Evolutionary conservation across 2,797 vertebrate genomes (phyloP), one percentile per base, ranked within the genome.

Genomic region (Centropyge bicolor): DNA sequence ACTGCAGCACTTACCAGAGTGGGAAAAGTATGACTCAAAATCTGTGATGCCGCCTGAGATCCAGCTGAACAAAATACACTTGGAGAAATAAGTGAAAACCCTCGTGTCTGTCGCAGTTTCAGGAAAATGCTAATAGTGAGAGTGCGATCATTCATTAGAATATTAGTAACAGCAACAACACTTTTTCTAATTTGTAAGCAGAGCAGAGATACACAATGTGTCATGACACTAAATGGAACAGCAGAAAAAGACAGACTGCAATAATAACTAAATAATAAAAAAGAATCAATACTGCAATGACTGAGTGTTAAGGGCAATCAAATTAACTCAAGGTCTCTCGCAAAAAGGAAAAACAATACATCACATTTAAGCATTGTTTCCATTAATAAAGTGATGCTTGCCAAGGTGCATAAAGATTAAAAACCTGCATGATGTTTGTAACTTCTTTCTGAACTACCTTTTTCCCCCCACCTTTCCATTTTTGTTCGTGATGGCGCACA

Each of bases 11-110:
- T 56, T 54, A 69, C 20, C 45, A 61, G 16, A 36, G 51, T 43
- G 73, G 16, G 64, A 36, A 43, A 55, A 52, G 65, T 66, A 45
- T 19, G 51, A 46, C 22, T 45, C 10, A 10, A 45, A 66, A 43
- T 51, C 16, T 76, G 48, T 7, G n/a, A 68, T 65, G 65, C 80
- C 48, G 43, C 54, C 38, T 5, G 35, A 57, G 24, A 55, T 71
- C 55, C 60, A 60, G 27, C 41, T 24, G 36, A 41, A 51, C 43
- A n/a, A 13, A n/a, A 70, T 17, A 63, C 43, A 51, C 49, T 43
- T 0, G 3, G 11, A 27, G 22, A 24, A 10, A 38, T n/a, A 56
- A 38, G 31, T 12, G 24, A 3, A 35, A 65, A 52, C 5, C 1
- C 48, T 31, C 27, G 27, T 31, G 27, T 31, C 27, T 31, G 27